Evolutionary conservation across 1,140 invertebrate species (phyloP).

Genomic region (Bombus confusus): DNA sequence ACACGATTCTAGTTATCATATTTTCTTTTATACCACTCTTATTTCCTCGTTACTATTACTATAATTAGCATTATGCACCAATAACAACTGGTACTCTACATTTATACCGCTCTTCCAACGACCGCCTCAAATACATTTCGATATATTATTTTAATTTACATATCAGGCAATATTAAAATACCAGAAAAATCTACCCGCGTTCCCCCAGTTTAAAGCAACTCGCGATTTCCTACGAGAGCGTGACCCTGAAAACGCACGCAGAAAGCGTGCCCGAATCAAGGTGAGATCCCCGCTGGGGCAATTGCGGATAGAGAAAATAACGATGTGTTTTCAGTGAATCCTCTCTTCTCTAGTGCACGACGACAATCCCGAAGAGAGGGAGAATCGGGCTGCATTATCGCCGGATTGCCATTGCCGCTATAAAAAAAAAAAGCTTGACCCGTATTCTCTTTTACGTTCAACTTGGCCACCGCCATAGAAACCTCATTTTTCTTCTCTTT

Average conservation of each 20-base stretch:
- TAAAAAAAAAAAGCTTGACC: constrained; percentile 50
- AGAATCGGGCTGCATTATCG: constrained; percentile 53
- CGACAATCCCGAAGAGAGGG: constrained; percentile 31
- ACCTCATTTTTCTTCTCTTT: not conserved
- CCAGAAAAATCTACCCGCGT: not conserved
- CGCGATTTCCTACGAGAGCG: constrained; percentile 10
- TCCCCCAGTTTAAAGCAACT: not conserved
- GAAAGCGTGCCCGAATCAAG: not conserved
- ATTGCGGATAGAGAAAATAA: constrained; percentile 43
- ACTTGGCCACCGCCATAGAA: constrained; percentile 19
- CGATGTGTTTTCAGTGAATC: constrained; percentile 34
- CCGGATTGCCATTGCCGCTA: constrained; percentile 49
- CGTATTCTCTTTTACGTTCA: constrained; percentile 34
- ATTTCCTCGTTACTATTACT: not conserved
- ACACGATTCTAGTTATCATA: too few species aligned
- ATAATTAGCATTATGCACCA: not conserved
- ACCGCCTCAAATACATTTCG: not conserved
- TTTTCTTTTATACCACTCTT: not conserved
- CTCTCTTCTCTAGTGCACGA: not conserved
- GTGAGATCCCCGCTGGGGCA: constrained; percentile 43
- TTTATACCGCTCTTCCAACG: too few species aligned
- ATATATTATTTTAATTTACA: not conserved
- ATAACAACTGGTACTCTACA: not conserved
- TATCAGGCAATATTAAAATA: not conserved
- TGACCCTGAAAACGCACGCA: constrained; percentile 30